A percentile compares a stretch with the other conserved stretches of the same genome.
These are phyloP conservation scores for Momotus momota DNA, from an alignment of 2,797 vertebrate genomes.

Conservation along the genomic window DNA sequence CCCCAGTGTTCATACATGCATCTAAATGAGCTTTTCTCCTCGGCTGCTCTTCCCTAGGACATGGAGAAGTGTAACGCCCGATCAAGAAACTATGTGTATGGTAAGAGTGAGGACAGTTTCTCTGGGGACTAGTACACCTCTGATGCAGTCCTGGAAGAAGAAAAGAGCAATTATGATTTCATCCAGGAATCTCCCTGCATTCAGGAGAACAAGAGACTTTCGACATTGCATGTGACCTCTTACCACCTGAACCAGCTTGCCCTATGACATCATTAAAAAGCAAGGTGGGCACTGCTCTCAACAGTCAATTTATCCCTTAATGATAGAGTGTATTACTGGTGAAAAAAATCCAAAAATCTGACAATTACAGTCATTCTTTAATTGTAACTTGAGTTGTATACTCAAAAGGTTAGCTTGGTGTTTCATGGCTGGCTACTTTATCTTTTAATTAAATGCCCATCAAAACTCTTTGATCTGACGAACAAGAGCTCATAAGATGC, in stretches of 20 bases:
- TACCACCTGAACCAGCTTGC: background rate
- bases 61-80: accelerated
- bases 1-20: background rate
- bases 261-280: background rate
- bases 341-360: background rate
- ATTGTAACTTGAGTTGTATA: slow-evolving; percentile 1
- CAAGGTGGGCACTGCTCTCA: background rate
- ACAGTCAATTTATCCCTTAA: background rate
- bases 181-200: background rate
- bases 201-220: background rate
- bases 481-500: slow-evolving; percentile 23
- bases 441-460: slow-evolving; percentile 61
- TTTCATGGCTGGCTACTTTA: slow-evolving; percentile 31
- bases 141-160: background rate
- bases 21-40: background rate
- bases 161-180: background rate
- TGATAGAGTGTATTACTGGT: background rate
- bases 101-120: background rate
- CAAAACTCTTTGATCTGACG: slow-evolving; percentile 25
- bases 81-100: background rate
- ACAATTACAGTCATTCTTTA: slow-evolving; percentile 34
- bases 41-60: background rate
- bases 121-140: background rate
- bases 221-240: background rate
- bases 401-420: slow-evolving; percentile 9